These are phyloP conservation scores for Paedocypris sp. DNA, from an alignment of 2,113 vertebrate genomes.

Conservation along the genomic window DNA sequence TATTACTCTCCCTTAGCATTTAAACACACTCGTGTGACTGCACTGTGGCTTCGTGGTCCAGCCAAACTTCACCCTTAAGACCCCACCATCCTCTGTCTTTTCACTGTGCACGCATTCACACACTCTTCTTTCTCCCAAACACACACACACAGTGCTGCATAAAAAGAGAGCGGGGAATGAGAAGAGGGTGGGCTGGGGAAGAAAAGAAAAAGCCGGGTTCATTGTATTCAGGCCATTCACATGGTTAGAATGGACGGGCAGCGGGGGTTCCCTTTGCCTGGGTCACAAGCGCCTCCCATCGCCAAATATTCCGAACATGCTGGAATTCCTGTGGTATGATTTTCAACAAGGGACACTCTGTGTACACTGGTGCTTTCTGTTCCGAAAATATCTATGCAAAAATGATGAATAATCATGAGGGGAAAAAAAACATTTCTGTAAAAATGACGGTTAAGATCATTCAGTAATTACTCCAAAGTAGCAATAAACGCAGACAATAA, in stretches of 20 bases:
- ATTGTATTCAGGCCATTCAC: constrained; percentile 87
- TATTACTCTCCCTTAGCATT: constrained; percentile 60
- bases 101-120: constrained; percentile 52
- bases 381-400: constrained; percentile 15
- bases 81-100: constrained; percentile 71
- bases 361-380: constrained; percentile 5
- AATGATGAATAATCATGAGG: constrained; percentile 37
- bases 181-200: constrained; percentile 37
- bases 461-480: too few relatives aligned
- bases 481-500: too few relatives aligned
- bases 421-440: constrained; percentile 15
- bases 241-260: constrained; percentile 69
- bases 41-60: constrained; percentile 70
- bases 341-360: constrained; percentile 42
- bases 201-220: constrained; percentile 75
- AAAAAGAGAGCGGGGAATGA: constrained; percentile 31
- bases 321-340: constrained; percentile 57
- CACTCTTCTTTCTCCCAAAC: constrained; percentile 25
- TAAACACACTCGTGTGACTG: constrained; percentile 51
- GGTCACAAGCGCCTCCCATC: constrained; percentile 59
- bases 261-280: constrained; percentile 68
- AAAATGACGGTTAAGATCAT: too few relatives aligned
- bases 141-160: constrained; percentile 34
- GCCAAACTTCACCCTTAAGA: constrained; percentile 76
- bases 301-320: constrained; percentile 59